phyloP scores from a whole-genome alignment of 2,888 invertebrate species.

The Heliconius aoede region DNA sequence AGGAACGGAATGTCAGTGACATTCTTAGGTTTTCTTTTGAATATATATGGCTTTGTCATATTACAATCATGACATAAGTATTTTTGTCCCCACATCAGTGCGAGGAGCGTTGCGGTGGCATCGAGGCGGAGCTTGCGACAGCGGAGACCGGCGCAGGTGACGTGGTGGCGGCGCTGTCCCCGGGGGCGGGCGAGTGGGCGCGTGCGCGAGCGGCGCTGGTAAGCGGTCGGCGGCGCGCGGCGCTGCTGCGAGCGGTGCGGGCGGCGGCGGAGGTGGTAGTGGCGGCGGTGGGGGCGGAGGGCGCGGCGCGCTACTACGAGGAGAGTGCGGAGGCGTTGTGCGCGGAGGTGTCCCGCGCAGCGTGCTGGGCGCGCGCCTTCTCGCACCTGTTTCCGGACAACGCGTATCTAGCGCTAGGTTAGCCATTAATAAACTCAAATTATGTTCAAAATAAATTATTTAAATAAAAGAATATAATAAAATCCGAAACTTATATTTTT shows the following conservation, averaged over 20 bases:
- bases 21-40: not conserved
- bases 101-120: not conserved
- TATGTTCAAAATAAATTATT: not conserved
- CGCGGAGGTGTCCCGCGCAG: constrained; percentile 45
- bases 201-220: constrained; percentile 50
- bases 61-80: not conserved
- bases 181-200: constrained; percentile 49
- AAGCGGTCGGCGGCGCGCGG: constrained; percentile 51
- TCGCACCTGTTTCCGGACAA: constrained; percentile 55
- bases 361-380: constrained; percentile 50
- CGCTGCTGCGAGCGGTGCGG: constrained; percentile 56
- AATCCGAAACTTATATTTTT: not conserved
- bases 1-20: no score
- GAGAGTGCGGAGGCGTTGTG: constrained; percentile 57
- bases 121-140: not conserved
- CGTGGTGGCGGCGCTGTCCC: constrained; percentile 54
- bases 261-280: constrained; percentile 44
- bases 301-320: constrained; percentile 60
- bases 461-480: not conserved
- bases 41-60: not conserved
- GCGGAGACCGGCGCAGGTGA: constrained; percentile 53
- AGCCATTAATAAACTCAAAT: constrained; percentile 5
- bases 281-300: constrained; percentile 48
- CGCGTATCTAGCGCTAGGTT: constrained; percentile 57
- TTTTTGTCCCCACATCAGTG: not conserved